Percentiles rank a stretch among this genome's conserved stretches.
These are phyloP conservation scores for Cheilosia vernalis DNA, from an alignment of 2,888 invertebrate species.

Conservation along the genomic window DNA sequence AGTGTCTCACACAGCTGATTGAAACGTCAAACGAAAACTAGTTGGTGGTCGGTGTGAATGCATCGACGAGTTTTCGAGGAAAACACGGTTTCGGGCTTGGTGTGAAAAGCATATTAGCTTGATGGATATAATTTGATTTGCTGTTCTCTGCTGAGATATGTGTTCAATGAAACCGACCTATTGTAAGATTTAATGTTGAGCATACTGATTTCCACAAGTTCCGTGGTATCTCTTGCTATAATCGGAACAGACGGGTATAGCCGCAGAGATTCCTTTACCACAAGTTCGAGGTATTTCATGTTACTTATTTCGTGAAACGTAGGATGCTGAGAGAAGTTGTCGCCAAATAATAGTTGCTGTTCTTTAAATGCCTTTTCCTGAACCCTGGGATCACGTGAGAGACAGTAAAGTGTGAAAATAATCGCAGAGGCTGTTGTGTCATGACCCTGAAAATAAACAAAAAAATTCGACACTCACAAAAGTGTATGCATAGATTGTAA, in stretches of 20 bases:
- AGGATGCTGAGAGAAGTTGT: slow-evolving; percentile 77
- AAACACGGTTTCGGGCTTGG: too few species aligned
- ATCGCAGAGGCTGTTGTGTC: slow-evolving; percentile 86
- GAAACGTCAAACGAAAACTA: too few species aligned
- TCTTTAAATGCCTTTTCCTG: slow-evolving; percentile 84
- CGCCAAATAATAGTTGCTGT: slow-evolving; percentile 83
- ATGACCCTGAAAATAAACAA: slow-evolving; percentile 83
- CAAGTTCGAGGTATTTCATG: slow-evolving; percentile 81
- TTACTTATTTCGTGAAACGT: slow-evolving; percentile 79
- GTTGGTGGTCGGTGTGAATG: too few species aligned
- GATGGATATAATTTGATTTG: too few species aligned
- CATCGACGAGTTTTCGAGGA: too few species aligned
- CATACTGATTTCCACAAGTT: slow-evolving; percentile 79
- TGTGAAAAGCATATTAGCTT: too few species aligned
- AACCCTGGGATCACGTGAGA: slow-evolving; percentile 84
- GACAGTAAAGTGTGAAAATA: slow-evolving; percentile 84
- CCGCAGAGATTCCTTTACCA: slow-evolving; percentile 80
- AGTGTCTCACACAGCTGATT: too few species aligned
- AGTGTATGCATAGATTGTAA: too few species aligned
- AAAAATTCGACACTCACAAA: background rate
- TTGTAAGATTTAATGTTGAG: too few species aligned
- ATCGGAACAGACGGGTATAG: slow-evolving; percentile 81
- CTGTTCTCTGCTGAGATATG: too few species aligned
- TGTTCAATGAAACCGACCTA: too few species aligned
- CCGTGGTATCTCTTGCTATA: slow-evolving; percentile 78